A percentile compares a stretch with the other conserved stretches of the same genome.
phyloP scores from a whole-genome alignment of 2,113 vertebrate genomes.

The Cyrtonyx montezumae region DNA sequence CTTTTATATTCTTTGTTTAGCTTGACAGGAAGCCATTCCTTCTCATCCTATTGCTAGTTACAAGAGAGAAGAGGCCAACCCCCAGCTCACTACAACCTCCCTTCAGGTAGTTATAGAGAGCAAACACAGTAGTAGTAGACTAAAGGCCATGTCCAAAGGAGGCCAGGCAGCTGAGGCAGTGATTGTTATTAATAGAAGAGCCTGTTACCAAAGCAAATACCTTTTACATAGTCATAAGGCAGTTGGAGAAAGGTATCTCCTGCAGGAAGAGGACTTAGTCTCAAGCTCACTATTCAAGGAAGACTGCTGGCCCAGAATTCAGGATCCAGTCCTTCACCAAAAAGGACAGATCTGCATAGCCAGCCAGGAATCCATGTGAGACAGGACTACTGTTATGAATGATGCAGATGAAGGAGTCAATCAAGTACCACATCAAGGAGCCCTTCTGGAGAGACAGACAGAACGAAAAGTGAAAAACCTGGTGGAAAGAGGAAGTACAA shows the following conservation, averaged over 20 bases:
- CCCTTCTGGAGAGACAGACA: conserved; percentile 70
- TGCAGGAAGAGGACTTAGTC: conserved; percentile 73
- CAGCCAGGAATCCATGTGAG: conserved; percentile 78
- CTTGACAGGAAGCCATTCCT: conserved; percentile 50
- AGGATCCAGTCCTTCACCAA: conserved; percentile 76
- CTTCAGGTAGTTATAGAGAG: too few relatives aligned
- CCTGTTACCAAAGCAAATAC: conserved; percentile 75
- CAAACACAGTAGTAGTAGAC: too few relatives aligned
- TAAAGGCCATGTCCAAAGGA: conserved; percentile 72
- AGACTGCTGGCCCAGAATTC: conserved; percentile 74
- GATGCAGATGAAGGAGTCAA: conserved; percentile 77
- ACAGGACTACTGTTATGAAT: conserved; percentile 74
- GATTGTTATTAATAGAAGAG: conserved; percentile 75
- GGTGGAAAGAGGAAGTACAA: conserved; percentile 93
- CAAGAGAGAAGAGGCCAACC: too few relatives aligned
- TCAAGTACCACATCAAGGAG: conserved; percentile 81
- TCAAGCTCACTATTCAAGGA: conserved; percentile 76
- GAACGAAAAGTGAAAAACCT: conserved; percentile 82
- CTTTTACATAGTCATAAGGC: conserved; percentile 78
- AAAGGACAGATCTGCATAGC: conserved; percentile 71
- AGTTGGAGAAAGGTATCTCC: conserved; percentile 70
- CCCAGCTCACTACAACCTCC: too few relatives aligned
- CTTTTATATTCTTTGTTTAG: conserved; percentile 48
- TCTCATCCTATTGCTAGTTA: not conserved
- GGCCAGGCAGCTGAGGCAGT: conserved; percentile 76